These are phyloP conservation scores for Rhyacophila brunnea DNA, from an alignment of 1,140 invertebrate genomes.

Conservation along the genomic window DNA sequence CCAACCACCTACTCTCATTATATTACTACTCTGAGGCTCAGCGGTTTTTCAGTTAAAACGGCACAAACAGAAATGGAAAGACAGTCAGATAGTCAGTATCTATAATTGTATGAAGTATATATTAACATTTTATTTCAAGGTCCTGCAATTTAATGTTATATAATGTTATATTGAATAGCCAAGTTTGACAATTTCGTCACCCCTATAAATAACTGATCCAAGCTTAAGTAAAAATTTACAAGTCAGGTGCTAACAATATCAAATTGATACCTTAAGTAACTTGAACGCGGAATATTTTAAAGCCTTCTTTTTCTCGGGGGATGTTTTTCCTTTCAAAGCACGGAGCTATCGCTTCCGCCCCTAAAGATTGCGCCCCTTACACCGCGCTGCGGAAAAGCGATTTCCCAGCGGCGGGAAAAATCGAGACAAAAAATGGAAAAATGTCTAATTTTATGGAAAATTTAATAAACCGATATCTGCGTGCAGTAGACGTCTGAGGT, in stretches of 20 bases:
- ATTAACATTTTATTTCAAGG: too few relatives aligned
- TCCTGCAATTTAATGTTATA: too few relatives aligned
- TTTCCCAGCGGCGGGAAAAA: too few relatives aligned
- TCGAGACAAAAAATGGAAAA: too few relatives aligned
- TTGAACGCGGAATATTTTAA: conserved; percentile 27
- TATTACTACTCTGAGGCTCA: too few relatives aligned
- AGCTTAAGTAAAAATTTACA: background rate
- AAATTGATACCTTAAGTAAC: conserved; percentile 32
- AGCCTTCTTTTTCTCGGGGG: conserved; percentile 8
- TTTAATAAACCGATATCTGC: conserved; percentile 24
- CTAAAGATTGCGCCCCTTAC: conserved; percentile 4
- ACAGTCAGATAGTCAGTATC: too few relatives aligned
- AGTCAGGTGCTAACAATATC: conserved; percentile 23
- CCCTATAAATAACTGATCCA: too few relatives aligned
- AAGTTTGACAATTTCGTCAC: background rate
- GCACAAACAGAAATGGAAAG: too few relatives aligned
- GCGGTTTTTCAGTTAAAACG: too few relatives aligned
- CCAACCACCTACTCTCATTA: too few relatives aligned
- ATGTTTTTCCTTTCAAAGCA: conserved; percentile 13
- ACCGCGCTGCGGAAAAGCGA: too few relatives aligned
- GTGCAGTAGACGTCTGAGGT: conserved; percentile 8
- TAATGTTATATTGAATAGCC: background rate
- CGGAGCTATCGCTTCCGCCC: conserved; percentile 24
- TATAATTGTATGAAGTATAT: too few relatives aligned
- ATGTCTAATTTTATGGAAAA: conserved; percentile 18